Percentiles rank a stretch among this genome's conserved stretches.
Evolutionary conservation across 37 sponge, comb jelly and placozoan genomes (phyloP).

Genomic region (Tethya wilhelma): DNA sequence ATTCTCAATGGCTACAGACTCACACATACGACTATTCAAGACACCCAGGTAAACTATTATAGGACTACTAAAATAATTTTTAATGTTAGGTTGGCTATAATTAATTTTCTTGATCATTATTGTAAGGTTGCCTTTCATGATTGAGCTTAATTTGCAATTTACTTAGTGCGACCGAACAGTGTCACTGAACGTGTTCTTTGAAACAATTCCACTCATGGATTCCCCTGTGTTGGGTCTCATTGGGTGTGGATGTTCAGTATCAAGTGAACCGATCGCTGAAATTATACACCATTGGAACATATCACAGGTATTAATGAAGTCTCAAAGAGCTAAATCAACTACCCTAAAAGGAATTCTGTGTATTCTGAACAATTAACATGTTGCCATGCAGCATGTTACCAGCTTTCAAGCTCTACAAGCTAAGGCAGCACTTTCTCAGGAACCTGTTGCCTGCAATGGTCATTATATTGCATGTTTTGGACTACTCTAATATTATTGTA

Average conservation of each 20-base stretch:
- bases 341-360: background rate
- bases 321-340: too few species aligned
- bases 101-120: too few species aligned
- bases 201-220: background rate
- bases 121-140: background rate
- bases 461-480: background rate
- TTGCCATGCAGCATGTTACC: too few species aligned
- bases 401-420: too few species aligned
- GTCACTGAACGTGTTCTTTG: conserved; percentile 30
- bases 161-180: conserved; percentile 6
- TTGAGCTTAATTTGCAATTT: background rate
- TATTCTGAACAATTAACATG: too few species aligned
- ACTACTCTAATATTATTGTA: background rate
- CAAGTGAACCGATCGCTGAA: conserved; percentile 33
- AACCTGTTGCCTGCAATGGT: too few species aligned
- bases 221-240: conserved; percentile 8
- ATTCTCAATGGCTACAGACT: conserved; percentile 15
- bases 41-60: background rate
- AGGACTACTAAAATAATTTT: too few species aligned
- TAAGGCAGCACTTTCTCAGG: too few species aligned
- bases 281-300: conserved; percentile 40
- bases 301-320: conserved; percentile 25
- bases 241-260: conserved; percentile 48
- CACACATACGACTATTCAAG: background rate
- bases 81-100: too few species aligned